Base-by-base conservation (phyloP, 2,888 invertebrate genomes). In the Himalopsyche anomala region DNA sequence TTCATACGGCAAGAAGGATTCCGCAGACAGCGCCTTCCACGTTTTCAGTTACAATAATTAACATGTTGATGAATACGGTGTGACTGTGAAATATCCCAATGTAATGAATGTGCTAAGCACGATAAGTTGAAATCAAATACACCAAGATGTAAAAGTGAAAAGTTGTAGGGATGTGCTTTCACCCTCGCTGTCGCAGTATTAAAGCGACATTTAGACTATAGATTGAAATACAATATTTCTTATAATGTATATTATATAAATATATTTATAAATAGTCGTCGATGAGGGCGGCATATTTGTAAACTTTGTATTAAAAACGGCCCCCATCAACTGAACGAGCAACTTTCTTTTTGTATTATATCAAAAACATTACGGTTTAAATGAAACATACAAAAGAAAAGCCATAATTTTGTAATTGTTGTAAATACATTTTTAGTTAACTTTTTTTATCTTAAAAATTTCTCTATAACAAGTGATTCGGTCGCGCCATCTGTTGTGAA, bases 291-390 rank as follows among this genome's bases (percentile, higher is more conserved):
- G 42, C 36, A 42, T 62, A 62, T 54, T 84, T 84, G 84, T 84
- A 84, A 79, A 84, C 15, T 84, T 80, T 45, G 80, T 84, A 84
- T 84, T 84, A 84, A 84, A 79, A 82, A 80, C n/a, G 83, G 82
- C 86, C 84, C 84, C 80, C 45, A 80, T 62, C n/a, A 81, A 84
- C 83, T 79, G 74, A 82, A 83, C 51, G 62, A 86, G 86, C 86
- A 87, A 86, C 86, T 83, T 86, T 85, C 81, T 86, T 87, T 83
- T 85, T 85, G 85, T 87, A 88, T 87, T 87, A 87, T 87, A 87
- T 85, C 84, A 87, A 87, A 87, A 87, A 87, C 87, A 87, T 86
- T 87, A 87, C 86, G 86, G 84, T 85, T 56, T 84, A 86, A 87
- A 84, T 84, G 80, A 82, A 82, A 79, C 19, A 54, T 40, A 54